Base-by-base conservation (phyloP, 2,888 invertebrate species). In the Laothoe populi region DNA sequence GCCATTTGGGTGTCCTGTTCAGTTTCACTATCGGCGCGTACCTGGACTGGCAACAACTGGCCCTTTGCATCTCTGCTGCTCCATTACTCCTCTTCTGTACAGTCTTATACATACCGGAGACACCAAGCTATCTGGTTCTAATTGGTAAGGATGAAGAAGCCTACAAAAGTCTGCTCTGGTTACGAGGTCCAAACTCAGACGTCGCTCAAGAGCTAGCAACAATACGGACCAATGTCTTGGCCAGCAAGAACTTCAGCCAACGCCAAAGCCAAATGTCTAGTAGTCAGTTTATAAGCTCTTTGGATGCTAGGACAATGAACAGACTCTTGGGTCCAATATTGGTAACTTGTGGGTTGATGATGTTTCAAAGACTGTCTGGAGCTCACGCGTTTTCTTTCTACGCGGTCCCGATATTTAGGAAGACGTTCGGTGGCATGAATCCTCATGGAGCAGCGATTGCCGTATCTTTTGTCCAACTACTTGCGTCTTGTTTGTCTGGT, bases 331-430 rank as follows among this genome's bases (percentile, higher is more conserved):
- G 95, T 68, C 98, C 98, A 13, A 95, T 97, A 57, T 87, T 96
- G 64, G 96, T 98, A 61, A 96, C 97, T 1, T 96, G 97, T 79
- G 96, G 96, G 21, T 93, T 98, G 70, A 98, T 98, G 97, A 95
- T 97, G 89, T 97, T 98, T 81, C 98, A 98, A 81, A 94, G 98
- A 63, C 96, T 96, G 75, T 93, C 96, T 45, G 97, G 97, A 13
- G 97, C 96, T 40, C 96, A 97, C 74, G 96, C 97, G 57, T 97
- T 97, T 82, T 96, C 96, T 70, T 97, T 96, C 82, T 97, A 97
- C 85, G 96, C 97, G 57, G 97, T 97, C 11, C 95, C 96, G 62
- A 98, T 98, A 74, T 97, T 98, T 83, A 94, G 96, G 68, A 96
- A 96, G 84, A 97, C 98, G 21, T 96, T 97, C 68, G 95, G 95